Percentiles rank a stretch among this genome's conserved stretches.
Conservation (phyloP, 2,113 vertebrate species). For the Plotosus lineatus region DNA sequence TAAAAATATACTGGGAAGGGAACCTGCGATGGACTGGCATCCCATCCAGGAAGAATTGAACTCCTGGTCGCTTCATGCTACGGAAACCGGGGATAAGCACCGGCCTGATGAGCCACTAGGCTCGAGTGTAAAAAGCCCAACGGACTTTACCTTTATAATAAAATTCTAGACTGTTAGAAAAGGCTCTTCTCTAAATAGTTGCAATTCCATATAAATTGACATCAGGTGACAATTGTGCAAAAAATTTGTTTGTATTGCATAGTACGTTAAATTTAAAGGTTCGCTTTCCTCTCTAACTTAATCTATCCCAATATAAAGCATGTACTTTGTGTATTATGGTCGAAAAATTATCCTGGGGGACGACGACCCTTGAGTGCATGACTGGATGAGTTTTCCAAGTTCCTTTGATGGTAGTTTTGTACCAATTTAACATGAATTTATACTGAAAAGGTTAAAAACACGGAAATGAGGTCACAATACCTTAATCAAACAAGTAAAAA, state of each 20-base stretch:
- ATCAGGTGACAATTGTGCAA: neutral
- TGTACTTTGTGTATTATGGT: neutral
- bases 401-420: neutral
- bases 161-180: neutral
- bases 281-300: neutral
- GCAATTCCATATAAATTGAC: neutral
- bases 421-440: neutral
- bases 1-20: no score
- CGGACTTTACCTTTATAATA: no score
- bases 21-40: no score
- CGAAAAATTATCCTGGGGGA: neutral
- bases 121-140: no score
- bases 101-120: no score
- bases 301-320: neutral
- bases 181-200: neutral
- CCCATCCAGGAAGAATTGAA: no score
- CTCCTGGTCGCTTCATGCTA: no score
- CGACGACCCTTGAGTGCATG: neutral
- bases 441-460: neutral
- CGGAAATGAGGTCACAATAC: neutral
- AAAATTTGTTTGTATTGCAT: slow-evolving; percentile 9
- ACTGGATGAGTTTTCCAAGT: neutral
- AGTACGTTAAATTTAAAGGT: neutral
- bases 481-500: neutral
- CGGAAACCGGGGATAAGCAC: no score